A percentile compares a stretch with the other conserved stretches of the same genome.
Conservation (phyloP, 2,113 vertebrate genomes). For the Gnathonemus longibarbis region DNA sequence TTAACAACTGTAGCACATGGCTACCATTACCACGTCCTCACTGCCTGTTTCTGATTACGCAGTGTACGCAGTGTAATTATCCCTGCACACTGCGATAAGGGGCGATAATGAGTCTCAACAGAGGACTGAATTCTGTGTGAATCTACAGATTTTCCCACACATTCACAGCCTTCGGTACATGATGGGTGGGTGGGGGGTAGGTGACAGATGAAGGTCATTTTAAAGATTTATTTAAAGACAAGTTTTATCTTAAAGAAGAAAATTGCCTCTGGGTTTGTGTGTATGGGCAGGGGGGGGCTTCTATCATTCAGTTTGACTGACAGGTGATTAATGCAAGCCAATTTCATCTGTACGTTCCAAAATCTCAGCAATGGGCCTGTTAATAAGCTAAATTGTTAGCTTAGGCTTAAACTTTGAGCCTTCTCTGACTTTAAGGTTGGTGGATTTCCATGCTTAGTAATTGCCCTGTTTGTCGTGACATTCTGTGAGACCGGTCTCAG, state of each 20-base stretch:
- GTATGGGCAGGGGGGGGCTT: background rate
- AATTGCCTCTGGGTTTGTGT: background rate
- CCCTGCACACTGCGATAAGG: background rate
- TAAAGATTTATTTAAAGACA: background rate
- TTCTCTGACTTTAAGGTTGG: background rate
- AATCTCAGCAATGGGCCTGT: background rate
- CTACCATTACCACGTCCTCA: background rate
- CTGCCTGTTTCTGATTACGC: background rate
- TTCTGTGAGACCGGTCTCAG: background rate
- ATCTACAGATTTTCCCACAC: background rate
- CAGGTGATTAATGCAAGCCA: background rate
- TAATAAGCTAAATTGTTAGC: background rate
- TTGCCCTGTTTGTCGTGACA: background rate
- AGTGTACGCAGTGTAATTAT: background rate
- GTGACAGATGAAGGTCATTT: background rate
- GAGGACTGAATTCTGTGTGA: background rate
- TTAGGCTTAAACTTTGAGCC: background rate
- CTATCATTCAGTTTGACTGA: background rate
- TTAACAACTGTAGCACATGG: background rate
- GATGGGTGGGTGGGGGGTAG: background rate
- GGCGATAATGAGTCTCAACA: background rate
- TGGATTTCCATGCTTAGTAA: background rate
- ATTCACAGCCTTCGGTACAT: background rate
- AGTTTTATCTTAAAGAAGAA: constrained; percentile 1
- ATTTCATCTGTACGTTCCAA: background rate